Conservation (phyloP, 2,797 vertebrate genomes). For the Manis crassicaudata region DNA sequence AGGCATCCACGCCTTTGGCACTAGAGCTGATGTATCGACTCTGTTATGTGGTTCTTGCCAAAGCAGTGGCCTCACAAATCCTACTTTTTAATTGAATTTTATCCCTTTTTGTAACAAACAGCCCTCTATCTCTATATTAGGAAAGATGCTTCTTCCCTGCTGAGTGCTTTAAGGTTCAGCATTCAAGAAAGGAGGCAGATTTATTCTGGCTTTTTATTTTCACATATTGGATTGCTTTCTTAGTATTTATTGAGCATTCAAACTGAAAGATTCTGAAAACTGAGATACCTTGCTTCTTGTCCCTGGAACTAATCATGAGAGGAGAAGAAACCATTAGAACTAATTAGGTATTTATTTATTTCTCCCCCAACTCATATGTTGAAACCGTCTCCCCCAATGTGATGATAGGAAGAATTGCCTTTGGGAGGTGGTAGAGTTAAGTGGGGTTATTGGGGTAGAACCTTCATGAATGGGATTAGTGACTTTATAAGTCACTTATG, state of each 20-base stretch:
- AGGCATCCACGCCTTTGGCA: neutral
- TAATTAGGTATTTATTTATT: constrained; percentile 49
- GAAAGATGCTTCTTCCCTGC: constrained; percentile 51
- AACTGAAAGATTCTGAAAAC: constrained; percentile 22
- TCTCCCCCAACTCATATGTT: neutral
- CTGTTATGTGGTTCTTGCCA: neutral
- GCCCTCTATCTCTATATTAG: constrained; percentile 48
- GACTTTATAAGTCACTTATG: neutral
- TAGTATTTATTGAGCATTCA: constrained; percentile 49
- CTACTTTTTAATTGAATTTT: constrained; percentile 63
- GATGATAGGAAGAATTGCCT: neutral
- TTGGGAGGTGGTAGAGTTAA: neutral
- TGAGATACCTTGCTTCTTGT: neutral
- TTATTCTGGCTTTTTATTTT: constrained; percentile 62
- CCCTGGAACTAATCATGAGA: constrained; percentile 5
- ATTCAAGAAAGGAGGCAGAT: constrained; percentile 34
- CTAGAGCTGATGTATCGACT: constrained; percentile 28
- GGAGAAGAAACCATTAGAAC: neutral
- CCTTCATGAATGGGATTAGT: neutral
- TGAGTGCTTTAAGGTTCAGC: constrained; percentile 55
- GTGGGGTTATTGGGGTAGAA: neutral
- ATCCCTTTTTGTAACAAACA: constrained; percentile 58
- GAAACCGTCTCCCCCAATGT: neutral
- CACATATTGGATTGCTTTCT: constrained; percentile 39
- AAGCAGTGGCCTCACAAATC: constrained; percentile 51